A percentile compares a stretch with the other conserved stretches of the same genome.
Evolutionary conservation across 2,113 vertebrate species (phyloP).

Genomic region (Hylia prasina): DNA sequence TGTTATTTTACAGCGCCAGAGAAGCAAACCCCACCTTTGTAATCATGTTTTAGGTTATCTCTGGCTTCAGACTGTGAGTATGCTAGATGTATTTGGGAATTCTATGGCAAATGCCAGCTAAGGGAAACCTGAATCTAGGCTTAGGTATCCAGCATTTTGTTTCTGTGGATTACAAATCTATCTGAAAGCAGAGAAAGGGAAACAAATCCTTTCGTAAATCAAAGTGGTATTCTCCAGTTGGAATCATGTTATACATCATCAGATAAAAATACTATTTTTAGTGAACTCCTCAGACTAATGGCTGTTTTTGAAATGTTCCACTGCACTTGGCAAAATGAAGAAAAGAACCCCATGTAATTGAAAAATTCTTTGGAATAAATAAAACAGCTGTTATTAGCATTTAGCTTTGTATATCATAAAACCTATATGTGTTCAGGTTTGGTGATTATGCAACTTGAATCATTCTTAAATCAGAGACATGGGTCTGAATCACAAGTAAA

Average conservation of each 20-base stretch:
- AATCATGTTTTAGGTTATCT: neutral
- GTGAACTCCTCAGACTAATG: neutral
- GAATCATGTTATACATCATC: neutral
- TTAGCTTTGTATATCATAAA: constrained; percentile 2
- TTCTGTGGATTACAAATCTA: neutral
- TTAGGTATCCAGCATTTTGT: neutral
- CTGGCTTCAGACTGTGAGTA: neutral
- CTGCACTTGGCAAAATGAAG: neutral
- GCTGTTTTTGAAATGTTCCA: neutral
- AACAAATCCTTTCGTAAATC: neutral
- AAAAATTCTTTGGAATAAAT: neutral
- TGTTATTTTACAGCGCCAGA: neutral
- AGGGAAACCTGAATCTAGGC: neutral
- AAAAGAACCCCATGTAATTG: neutral
- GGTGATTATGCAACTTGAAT: constrained; percentile 34
- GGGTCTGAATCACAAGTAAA: constrained; percentile 44
- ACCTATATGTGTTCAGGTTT: constrained; percentile 1
- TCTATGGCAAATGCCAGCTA: neutral
- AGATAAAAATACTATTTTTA: neutral
- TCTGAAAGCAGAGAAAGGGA: neutral
- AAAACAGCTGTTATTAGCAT: neutral
- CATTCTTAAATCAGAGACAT: neutral
- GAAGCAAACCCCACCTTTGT: neutral
- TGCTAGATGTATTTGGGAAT: neutral
- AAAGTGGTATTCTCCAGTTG: neutral